Evolutionary conservation across 2,888 invertebrate genomes (phyloP), one percentile per base, ranked within the genome.

Genomic region (Julus scandinavius): DNA sequence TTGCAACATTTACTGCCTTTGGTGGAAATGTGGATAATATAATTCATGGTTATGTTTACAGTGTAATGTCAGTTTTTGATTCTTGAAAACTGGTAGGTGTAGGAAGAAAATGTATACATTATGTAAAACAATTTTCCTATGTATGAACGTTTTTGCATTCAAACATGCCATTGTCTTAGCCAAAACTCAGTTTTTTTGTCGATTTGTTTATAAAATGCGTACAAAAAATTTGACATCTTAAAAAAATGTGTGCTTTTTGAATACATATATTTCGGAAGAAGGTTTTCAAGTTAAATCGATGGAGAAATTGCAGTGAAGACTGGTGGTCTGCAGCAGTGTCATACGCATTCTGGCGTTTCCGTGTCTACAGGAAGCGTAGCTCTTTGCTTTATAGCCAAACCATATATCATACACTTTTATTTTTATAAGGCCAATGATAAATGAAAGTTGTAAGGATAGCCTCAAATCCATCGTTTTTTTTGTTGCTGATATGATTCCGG

Each of bases 391-490:
- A n/a, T 63, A 63, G n/a, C n/a, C 63, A 63, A 17, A 20, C 63
- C 63, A 63, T 63, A 63, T 63, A 63, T 63, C n/a, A n/a, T 63
- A 63, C 7, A 5, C 29, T 20, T 20, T 20, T 63, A 20, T 20
- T 20, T 63, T 63, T 63, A 63, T 63, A 45, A 45, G 45, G 45
- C 7, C 45, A 7, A 63, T 63, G 63, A 63, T n/a, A 63, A 63
- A 63, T 63, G 72, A 72, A 72, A 72, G 29, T 72, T 20, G 20
- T n/a, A 63, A 63, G 63, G 63, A 20, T 63, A 63, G n/a, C n/a
- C 11, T 20, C 7, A 72, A 72, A 72, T 5, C 29, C 20, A 54
- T 29, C 29, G 20, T 20, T 29, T 7, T 72, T 29, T 72, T 72
- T 20, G 13, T 63, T n/a, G 3, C 7, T n/a, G 63, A 63, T 63